A percentile compares a stretch with the other conserved stretches of the same genome.
phyloP scores from a whole-genome alignment of 2,797 vertebrate species.

The Sebastes vulpes region DNA sequence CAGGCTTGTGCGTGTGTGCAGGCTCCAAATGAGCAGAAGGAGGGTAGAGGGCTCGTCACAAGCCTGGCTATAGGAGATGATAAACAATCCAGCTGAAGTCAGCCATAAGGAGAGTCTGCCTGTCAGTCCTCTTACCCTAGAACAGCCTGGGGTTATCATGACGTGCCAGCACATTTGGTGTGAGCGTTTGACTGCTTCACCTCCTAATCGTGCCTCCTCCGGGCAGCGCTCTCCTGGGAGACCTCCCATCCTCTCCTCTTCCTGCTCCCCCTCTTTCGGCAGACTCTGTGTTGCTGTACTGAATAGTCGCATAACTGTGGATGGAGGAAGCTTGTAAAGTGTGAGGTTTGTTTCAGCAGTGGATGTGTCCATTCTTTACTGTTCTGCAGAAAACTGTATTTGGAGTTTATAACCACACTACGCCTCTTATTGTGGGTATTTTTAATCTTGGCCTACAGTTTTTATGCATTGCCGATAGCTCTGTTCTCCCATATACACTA shows the following conservation, averaged over 20 bases:
- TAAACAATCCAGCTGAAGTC: constrained; percentile 89
- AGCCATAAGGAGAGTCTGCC: constrained; percentile 87
- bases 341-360: constrained; percentile 18
- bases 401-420: not conserved
- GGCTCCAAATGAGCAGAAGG: constrained; percentile 86
- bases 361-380: not conserved
- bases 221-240: constrained; percentile 83
- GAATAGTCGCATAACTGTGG: constrained; percentile 40
- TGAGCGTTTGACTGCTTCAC: constrained; percentile 88
- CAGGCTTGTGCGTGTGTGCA: constrained; percentile 51
- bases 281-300: constrained; percentile 35
- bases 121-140: constrained; percentile 88
- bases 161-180: constrained; percentile 87
- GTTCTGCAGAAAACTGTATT: not conserved
- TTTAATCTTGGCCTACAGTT: not conserved
- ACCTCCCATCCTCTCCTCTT: constrained; percentile 64
- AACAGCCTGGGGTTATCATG: constrained; percentile 90
- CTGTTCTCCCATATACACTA: not conserved
- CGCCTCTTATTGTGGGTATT: not conserved
- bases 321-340: constrained; percentile 29
- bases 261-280: constrained; percentile 43
- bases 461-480: not conserved
- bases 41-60: constrained; percentile 73
- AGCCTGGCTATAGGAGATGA: constrained; percentile 84
- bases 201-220: constrained; percentile 89